A percentile compares a stretch with the other conserved stretches of the same genome.
Evolutionary conservation across 2,797 vertebrate genomes (phyloP).

Genomic region (Odontamblyopus rebecca): DNA sequence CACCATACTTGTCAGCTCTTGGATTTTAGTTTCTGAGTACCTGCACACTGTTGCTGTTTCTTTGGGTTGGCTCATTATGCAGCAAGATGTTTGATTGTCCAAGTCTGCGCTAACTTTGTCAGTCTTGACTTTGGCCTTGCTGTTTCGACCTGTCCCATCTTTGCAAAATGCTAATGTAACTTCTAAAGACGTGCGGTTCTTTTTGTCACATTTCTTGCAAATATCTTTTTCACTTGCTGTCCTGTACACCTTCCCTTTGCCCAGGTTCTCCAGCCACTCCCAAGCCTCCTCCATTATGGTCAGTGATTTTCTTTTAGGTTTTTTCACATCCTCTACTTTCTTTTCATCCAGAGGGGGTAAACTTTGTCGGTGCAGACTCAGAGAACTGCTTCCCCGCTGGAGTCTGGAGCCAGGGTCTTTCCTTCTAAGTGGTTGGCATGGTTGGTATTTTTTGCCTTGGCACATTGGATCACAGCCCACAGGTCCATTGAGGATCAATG

Average conservation of each 20-base stretch:
- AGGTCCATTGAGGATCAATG: slow-evolving; percentile 67
- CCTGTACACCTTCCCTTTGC: slow-evolving; percentile 69
- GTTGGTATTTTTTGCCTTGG: slow-evolving; percentile 55
- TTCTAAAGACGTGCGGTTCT: slow-evolving; percentile 44
- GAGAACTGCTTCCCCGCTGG: slow-evolving; percentile 46
- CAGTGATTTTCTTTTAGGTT: slow-evolving; percentile 78
- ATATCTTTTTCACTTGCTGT: slow-evolving; percentile 58
- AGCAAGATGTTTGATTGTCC: slow-evolving; percentile 65
- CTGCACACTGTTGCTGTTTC: slow-evolving; percentile 40
- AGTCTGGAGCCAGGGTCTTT: slow-evolving; percentile 54
- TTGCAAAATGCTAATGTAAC: slow-evolving; percentile 40
- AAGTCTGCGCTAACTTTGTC: slow-evolving; percentile 52
- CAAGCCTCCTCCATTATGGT: slow-evolving; percentile 79
- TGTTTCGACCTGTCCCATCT: slow-evolving; percentile 21
- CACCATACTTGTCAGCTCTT: slow-evolving; percentile 1
- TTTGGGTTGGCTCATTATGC: slow-evolving; percentile 57
- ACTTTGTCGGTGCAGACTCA: slow-evolving; percentile 70
- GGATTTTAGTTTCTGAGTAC: slow-evolving; percentile 6
- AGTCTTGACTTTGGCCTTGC: slow-evolving; percentile 46
- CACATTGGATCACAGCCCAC: slow-evolving; percentile 46
- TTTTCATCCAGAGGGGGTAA: slow-evolving; percentile 66
- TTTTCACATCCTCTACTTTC: slow-evolving; percentile 62
- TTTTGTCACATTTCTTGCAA: slow-evolving; percentile 54
- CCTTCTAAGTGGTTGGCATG: slow-evolving; percentile 59
- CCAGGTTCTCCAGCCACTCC: slow-evolving; percentile 80